Conservation (phyloP, 2,797 vertebrate species). For the Monodelphis domestica region DNA sequence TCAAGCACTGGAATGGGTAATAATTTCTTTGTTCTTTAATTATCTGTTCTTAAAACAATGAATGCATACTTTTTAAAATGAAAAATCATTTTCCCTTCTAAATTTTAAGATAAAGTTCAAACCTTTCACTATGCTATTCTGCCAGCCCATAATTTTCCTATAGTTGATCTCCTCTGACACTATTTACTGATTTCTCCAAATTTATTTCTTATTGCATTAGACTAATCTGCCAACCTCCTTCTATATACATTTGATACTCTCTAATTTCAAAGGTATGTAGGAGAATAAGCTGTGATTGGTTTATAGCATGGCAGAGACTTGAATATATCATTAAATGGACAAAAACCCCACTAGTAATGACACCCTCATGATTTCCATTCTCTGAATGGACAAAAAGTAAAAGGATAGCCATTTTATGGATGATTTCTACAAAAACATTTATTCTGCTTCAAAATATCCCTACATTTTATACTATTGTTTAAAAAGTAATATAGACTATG, state of each 20-base stretch:
- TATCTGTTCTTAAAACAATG: constrained; percentile 62
- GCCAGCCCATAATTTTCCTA: constrained; percentile 73
- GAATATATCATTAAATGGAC: neutral
- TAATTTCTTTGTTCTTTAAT: constrained; percentile 46
- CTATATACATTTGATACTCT: constrained; percentile 47
- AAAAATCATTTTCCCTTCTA: fast-evolving
- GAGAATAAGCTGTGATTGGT: neutral
- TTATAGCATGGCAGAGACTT: constrained; percentile 43
- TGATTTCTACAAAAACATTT: constrained; percentile 51
- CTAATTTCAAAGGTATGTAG: constrained; percentile 39
- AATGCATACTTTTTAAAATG: constrained; percentile 33
- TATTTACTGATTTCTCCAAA: constrained; percentile 73
- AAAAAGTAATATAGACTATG: neutral
- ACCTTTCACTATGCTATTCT: constrained; percentile 59
- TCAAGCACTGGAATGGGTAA: neutral
- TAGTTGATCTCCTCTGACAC: constrained; percentile 50
- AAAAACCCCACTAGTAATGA: constrained; percentile 3
- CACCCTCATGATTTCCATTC: constrained; percentile 42
- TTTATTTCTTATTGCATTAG: constrained; percentile 61
- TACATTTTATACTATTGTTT: neutral
- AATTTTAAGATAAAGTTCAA: constrained; percentile 72
- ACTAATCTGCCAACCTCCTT: constrained; percentile 61
- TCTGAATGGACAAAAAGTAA: constrained; percentile 44
- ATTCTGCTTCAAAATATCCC: constrained; percentile 26
- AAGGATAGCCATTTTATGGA: constrained; percentile 56